A percentile compares a stretch with the other conserved stretches of the same genome.
These are phyloP conservation scores for Serripes groenlandicus DNA, from an alignment of 2,888 invertebrate genomes.

Conservation along the genomic window DNA sequence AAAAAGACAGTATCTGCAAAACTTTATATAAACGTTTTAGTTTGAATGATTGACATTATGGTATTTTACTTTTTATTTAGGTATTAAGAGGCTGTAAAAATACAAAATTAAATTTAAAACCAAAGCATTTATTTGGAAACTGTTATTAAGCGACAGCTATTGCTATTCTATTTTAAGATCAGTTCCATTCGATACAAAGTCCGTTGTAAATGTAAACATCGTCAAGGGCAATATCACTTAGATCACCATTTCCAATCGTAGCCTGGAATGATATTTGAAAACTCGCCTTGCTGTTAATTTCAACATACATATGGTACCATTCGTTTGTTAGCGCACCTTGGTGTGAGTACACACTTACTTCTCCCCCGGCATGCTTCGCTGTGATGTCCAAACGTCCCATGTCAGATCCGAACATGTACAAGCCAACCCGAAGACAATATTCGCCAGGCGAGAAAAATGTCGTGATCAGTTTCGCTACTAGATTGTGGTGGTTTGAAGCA, in stretches of 20 bases:
- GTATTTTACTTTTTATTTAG: too few species aligned
- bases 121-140: too few species aligned
- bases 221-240: constrained; percentile 67
- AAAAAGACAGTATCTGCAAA: too few species aligned
- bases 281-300: constrained; percentile 25
- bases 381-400: constrained; percentile 40
- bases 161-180: too few species aligned
- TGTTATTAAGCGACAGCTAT: too few species aligned
- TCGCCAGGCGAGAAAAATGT: constrained; percentile 56
- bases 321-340: constrained; percentile 22
- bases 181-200: constrained; percentile 60
- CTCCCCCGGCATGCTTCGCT: constrained; percentile 13
- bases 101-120: too few species aligned
- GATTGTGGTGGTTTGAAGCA: constrained; percentile 52
- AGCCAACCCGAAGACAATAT: constrained; percentile 62
- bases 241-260: constrained; percentile 62
- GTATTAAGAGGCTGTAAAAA: too few species aligned
- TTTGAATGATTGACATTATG: too few species aligned
- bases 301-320: constrained; percentile 41
- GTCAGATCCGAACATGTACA: constrained; percentile 63
- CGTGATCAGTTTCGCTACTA: constrained; percentile 48
- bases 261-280: constrained; percentile 55
- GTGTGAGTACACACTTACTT: background rate
- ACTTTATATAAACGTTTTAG: too few species aligned
- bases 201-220: constrained; percentile 66